These are phyloP conservation scores for Drosophila navojoa DNA, from an alignment of 1,140 invertebrate genomes.

Conservation along the genomic window DNA sequence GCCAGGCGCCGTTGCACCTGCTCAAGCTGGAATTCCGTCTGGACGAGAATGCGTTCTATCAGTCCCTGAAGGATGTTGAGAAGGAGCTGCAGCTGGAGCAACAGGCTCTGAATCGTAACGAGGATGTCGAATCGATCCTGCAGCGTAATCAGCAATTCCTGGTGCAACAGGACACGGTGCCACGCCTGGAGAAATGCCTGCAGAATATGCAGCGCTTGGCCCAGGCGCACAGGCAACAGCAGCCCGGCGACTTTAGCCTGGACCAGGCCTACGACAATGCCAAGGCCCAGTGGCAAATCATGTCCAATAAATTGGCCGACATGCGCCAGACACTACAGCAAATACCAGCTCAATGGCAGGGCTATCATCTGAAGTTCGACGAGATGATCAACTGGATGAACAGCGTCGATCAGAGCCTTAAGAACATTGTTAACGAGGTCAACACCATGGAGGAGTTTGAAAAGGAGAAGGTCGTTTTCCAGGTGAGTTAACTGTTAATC, in stretches of 20 bases:
- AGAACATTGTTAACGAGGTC: conserved; percentile 92
- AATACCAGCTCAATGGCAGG: conserved; percentile 95
- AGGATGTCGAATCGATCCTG: conserved; percentile 91
- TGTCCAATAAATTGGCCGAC: conserved; percentile 88
- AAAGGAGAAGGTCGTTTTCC: conserved; percentile 93
- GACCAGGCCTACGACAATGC: conserved; percentile 88
- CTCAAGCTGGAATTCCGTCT: conserved; percentile 94
- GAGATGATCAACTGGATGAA: conserved; percentile 97
- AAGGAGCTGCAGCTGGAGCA: conserved; percentile 94
- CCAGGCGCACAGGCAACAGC: conserved; percentile 87
- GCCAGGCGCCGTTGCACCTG: conserved; percentile 92
- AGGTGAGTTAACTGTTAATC: conserved; percentile 86
- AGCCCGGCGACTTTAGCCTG: conserved; percentile 87
- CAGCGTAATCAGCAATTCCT: conserved; percentile 91
- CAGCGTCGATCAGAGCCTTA: conserved; percentile 91
- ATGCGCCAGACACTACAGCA: conserved; percentile 91
- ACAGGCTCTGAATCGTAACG: conserved; percentile 93
- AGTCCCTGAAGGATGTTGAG: conserved; percentile 94
- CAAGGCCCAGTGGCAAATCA: conserved; percentile 89
- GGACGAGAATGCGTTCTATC: conserved; percentile 93
- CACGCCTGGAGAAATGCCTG: conserved; percentile 90
- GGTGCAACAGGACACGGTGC: conserved; percentile 87
- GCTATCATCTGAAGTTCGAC: conserved; percentile 92
- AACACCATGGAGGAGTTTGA: conserved; percentile 95
- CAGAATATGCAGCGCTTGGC: conserved; percentile 90